Evolutionary conservation across 53 echinoderm and acorn worm genomes (phyloP).

Genomic region (Henricia sp.): DNA sequence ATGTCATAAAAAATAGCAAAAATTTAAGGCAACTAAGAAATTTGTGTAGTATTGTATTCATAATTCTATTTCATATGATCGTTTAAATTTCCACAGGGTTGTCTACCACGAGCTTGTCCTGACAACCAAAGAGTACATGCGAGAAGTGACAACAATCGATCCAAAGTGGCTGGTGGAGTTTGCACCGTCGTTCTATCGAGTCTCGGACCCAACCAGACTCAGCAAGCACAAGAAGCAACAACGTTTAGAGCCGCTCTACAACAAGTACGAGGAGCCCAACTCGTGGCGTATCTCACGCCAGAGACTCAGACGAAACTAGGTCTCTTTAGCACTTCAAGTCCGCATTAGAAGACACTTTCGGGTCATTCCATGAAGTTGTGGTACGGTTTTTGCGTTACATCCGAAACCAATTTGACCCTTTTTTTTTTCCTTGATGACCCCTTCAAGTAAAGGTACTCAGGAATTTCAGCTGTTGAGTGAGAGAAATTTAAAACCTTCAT

Average conservation of each 20-base stretch:
- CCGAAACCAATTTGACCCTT: no score
- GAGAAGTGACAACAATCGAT: conserved; percentile 95
- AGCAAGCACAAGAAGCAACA: conserved; percentile 99
- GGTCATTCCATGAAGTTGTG: no score
- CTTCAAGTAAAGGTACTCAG: no score
- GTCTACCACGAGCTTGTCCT: conserved; percentile 98
- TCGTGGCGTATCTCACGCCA: conserved; percentile 99
- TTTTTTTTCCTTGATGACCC: no score
- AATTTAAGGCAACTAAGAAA: no score
- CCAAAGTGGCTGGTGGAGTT: conserved; percentile 97
- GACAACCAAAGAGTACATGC: conserved; percentile 99
- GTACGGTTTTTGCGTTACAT: conserved; percentile 76
- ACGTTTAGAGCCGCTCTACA: conserved; percentile 96
- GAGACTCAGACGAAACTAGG: conserved; percentile 90
- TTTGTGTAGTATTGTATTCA: no score
- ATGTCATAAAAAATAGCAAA: no score
- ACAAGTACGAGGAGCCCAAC: conserved; percentile 99
- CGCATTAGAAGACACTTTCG: neutral
- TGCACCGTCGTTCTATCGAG: conserved; percentile 93
- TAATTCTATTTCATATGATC: no score
- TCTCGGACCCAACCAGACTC: conserved; percentile 91
- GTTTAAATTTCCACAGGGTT: conserved; percentile 79
- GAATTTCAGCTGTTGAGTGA: no score
- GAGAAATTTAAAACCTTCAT: no score
- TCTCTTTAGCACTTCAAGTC: neutral